These are phyloP conservation scores for Pheosia tremula DNA, from an alignment of 2,888 invertebrate species.

Conservation along the genomic window DNA sequence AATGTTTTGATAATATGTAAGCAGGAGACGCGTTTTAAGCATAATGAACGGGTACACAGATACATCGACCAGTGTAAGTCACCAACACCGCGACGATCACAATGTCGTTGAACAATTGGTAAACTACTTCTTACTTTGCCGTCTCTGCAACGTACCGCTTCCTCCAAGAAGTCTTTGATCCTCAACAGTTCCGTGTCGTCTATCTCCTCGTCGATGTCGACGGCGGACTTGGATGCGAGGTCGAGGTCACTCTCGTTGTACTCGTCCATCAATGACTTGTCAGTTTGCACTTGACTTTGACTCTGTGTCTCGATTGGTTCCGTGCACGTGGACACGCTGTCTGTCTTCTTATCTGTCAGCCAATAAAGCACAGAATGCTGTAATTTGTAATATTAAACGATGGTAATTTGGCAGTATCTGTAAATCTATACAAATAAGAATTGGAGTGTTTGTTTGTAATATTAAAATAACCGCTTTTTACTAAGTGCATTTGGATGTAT, in stretches of 20 bases:
- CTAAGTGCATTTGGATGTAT: too few relatives aligned
- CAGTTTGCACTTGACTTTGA: conserved; percentile 44
- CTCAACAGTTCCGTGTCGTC: conserved; percentile 69
- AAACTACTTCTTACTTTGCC: conserved; percentile 10
- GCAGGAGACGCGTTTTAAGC: not conserved
- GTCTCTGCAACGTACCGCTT: conserved; percentile 56
- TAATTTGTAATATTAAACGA: too few relatives aligned
- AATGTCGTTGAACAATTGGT: not conserved
- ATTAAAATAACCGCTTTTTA: too few relatives aligned
- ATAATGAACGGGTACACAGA: not conserved
- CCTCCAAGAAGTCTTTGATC: conserved; percentile 74
- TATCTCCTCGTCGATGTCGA: conserved; percentile 68
- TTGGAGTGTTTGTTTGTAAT: too few relatives aligned
- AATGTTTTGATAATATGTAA: too few relatives aligned
- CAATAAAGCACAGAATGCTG: too few relatives aligned
- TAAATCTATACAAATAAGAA: too few relatives aligned
- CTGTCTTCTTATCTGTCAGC: conserved; percentile 66
- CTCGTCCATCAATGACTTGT: conserved; percentile 43
- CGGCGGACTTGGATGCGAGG: conserved; percentile 51
- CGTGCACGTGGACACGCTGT: conserved; percentile 56
- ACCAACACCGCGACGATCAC: not conserved
- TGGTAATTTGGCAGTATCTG: too few relatives aligned
- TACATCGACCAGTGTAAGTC: not conserved
- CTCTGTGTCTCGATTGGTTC: conserved; percentile 52
- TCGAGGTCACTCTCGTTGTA: conserved; percentile 58